Percentiles rank a stretch among this genome's conserved stretches.
These are phyloP conservation scores for Rhinogobius similis DNA, from an alignment of 2,113 vertebrate species.

Conservation along the genomic window DNA sequence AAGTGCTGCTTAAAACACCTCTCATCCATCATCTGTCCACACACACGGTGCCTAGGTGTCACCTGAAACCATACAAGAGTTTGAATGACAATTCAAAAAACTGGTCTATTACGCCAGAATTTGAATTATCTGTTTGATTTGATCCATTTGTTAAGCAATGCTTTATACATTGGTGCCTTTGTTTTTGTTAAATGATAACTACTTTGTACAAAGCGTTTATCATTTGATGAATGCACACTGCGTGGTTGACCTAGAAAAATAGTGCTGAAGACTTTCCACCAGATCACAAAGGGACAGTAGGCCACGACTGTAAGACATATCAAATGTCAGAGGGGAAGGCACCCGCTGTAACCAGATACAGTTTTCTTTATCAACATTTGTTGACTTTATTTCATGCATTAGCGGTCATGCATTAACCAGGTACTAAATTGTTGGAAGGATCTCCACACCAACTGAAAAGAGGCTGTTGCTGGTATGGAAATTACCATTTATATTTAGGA, in stretches of 20 bases:
- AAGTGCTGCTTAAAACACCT: constrained; percentile 20
- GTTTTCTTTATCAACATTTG: constrained; percentile 6
- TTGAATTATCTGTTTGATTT: not conserved
- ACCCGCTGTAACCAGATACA: constrained; percentile 52
- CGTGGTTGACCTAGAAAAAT: constrained; percentile 52
- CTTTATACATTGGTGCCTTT: not conserved
- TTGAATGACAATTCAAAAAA: not conserved
- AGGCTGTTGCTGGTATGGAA: not conserved
- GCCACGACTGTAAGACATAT: constrained; percentile 41
- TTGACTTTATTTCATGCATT: too few relatives aligned
- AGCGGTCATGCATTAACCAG: not conserved
- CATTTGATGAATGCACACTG: constrained; percentile 20
- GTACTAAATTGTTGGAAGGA: not conserved
- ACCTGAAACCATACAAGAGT: not conserved
- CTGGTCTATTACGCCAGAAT: not conserved
- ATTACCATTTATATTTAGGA: not conserved
- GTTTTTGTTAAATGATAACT: not conserved
- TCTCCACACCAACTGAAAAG: not conserved
- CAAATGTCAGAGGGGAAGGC: constrained; percentile 42
- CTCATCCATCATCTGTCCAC: constrained; percentile 35
- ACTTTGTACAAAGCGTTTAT: not conserved
- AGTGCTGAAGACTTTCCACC: constrained; percentile 28
- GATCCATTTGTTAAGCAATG: not conserved
- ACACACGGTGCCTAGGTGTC: not conserved
- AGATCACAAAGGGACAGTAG: constrained; percentile 50